phyloP scores from a whole-genome alignment of 1,140 invertebrate species.

The Muscidifurax raptorellus region DNA sequence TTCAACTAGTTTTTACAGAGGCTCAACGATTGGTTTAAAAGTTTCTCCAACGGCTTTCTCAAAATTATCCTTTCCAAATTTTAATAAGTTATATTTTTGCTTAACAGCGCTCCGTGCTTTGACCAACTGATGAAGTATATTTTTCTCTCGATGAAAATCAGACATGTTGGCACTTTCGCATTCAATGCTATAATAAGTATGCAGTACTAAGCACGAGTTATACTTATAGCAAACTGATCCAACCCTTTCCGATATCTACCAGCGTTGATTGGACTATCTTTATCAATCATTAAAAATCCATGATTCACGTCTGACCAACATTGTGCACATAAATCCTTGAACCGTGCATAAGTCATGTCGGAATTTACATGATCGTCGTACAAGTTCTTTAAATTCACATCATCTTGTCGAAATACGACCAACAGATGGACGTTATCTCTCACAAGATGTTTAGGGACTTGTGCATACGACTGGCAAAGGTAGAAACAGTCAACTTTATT shows the following conservation, averaged over 20 bases:
- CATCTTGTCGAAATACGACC: too few relatives aligned
- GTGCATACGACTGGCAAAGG: too few relatives aligned
- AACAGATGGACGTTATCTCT: too few relatives aligned
- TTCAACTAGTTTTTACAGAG: background rate
- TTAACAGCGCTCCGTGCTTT: background rate
- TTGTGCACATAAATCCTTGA: conserved; percentile 60
- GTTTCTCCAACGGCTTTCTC: background rate
- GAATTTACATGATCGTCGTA: conserved; percentile 65
- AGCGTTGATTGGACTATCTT: background rate
- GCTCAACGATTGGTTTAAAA: background rate
- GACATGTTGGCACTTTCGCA: background rate
- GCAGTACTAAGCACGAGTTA: too few relatives aligned
- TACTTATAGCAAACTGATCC: conserved; percentile 14
- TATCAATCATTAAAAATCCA: too few relatives aligned
- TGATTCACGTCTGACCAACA: conserved; percentile 20
- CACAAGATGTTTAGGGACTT: too few relatives aligned
- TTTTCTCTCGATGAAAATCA: background rate
- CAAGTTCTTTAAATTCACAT: too few relatives aligned
- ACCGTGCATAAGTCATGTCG: conserved; percentile 64
- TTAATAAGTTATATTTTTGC: background rate
- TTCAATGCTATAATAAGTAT: too few relatives aligned
- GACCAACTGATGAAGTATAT: background rate
- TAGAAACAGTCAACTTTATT: conserved; percentile 43
- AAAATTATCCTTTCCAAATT: background rate
- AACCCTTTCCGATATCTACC: conserved; percentile 27